Evolutionary conservation across 2,888 invertebrate species (phyloP).

Genomic region (Pollenia griseotomentosa): DNA sequence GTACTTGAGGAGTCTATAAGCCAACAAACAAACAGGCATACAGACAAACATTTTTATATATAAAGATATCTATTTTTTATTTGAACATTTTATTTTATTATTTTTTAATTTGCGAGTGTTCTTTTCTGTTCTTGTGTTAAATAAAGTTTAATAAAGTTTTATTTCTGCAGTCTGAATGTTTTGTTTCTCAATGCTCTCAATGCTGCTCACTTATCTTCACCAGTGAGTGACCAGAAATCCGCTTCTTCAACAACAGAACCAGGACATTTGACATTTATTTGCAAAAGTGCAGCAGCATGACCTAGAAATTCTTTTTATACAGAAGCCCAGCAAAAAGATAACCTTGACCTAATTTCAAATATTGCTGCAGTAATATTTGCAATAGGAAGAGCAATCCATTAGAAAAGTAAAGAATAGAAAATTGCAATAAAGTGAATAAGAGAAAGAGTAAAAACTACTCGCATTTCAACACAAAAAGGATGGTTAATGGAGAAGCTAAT

Average conservation of each 20-base stretch:
- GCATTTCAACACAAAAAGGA: not conserved
- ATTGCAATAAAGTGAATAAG: constrained; percentile 3
- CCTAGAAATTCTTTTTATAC: constrained; percentile 36
- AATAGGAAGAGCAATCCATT: constrained; percentile 45
- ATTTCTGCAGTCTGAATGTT: no score
- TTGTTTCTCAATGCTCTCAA: no score
- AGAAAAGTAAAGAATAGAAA: not conserved
- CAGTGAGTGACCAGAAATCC: not conserved
- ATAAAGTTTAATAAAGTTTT: no score
- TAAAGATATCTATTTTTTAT: no score
- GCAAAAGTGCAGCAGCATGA: constrained; percentile 40
- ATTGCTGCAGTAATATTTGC: constrained; percentile 49
- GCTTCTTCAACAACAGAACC: not conserved
- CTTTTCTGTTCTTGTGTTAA: no score
- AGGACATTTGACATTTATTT: constrained; percentile 36
- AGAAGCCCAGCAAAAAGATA: constrained; percentile 34
- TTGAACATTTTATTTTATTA: no score
- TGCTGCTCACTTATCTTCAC: not conserved
- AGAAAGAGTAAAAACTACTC: constrained; percentile 14
- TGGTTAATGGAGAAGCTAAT: constrained; percentile 2
- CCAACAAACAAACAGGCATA: no score
- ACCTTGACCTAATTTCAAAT: constrained; percentile 68
- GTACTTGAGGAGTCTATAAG: no score
- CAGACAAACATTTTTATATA: no score
- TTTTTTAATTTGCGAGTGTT: no score